Conservation (phyloP, 1,140 invertebrate species). For the Wiebesia pumilae region DNA sequence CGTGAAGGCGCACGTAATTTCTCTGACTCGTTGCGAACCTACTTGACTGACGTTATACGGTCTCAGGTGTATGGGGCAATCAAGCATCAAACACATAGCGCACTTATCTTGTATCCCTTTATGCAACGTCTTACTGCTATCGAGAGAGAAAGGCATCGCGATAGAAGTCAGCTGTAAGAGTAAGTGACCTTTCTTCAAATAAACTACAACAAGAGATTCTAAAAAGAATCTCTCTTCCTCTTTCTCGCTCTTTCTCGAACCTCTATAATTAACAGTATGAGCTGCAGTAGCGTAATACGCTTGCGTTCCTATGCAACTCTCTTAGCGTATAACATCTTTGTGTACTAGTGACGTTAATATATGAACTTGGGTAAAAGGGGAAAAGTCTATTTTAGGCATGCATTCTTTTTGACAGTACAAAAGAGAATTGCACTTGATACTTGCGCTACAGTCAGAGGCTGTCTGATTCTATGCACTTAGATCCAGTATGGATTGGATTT, state of each 20-base stretch:
- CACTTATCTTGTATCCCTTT: not conserved
- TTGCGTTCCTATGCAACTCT: conserved; percentile 20
- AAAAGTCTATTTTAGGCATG: conserved; percentile 24
- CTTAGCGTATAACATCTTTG: not conserved
- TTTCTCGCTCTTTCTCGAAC: conserved; percentile 30
- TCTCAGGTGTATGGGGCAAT: not conserved
- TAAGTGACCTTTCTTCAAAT: conserved; percentile 55
- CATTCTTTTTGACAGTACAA: conserved; percentile 1
- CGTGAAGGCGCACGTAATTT: not conserved
- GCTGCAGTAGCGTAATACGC: not conserved
- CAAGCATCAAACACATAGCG: not conserved
- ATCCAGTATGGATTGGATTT: not conserved
- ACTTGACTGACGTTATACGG: too few relatives aligned
- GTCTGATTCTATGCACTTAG: not conserved
- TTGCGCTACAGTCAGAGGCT: not conserved
- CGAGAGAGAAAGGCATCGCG: conserved; percentile 48
- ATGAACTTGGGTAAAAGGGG: not conserved
- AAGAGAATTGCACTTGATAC: conserved; percentile 23
- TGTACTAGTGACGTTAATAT: not conserved
- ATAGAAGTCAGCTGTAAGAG: conserved; percentile 1
- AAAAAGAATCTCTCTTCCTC: conserved; percentile 5
- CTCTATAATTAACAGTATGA: conserved; percentile 51
- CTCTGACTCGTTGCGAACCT: not conserved
- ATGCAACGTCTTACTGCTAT: not conserved
- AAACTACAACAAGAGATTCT: conserved; percentile 40